phyloP scores from a whole-genome alignment of 2,888 invertebrate species.

The Junonia oenone region DNA sequence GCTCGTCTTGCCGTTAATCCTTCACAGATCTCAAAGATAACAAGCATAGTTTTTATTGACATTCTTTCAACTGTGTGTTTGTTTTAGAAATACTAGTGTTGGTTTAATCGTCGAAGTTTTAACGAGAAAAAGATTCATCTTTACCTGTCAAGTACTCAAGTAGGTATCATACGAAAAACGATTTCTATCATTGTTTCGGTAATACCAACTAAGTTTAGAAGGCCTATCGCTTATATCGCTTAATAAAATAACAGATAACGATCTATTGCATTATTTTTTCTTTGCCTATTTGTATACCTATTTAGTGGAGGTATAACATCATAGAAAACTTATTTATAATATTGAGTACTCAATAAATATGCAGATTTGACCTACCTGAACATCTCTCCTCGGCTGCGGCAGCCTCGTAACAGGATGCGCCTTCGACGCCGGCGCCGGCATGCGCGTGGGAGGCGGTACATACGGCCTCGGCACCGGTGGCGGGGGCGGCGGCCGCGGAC shows the following conservation, averaged over 20 bases:
- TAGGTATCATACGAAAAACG: too few species aligned
- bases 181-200: too few species aligned
- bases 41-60: conserved; percentile 11
- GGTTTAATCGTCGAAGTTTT: neutral
- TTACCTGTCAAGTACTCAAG: too few species aligned
- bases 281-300: too few species aligned
- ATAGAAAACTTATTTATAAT: too few species aligned
- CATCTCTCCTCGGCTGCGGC: conserved; percentile 59
- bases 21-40: conserved; percentile 12
- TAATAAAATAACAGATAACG: too few species aligned
- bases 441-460: conserved; percentile 57
- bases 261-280: too few species aligned
- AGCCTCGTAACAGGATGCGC: conserved; percentile 46
- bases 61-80: neutral
- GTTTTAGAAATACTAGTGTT: neutral
- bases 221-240: too few species aligned
- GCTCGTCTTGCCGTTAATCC: conserved; percentile 18
- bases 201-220: too few species aligned
- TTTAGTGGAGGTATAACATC: too few species aligned
- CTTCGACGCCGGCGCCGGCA: conserved; percentile 54
- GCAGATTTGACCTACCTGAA: conserved; percentile 58
- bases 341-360: too few species aligned
- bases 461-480: conserved; percentile 49
- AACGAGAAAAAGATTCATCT: too few species aligned
- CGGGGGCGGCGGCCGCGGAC: conserved; percentile 31